Evolutionary conservation across 1,140 invertebrate genomes (phyloP).

Genomic region (Cephus cinctus): DNA sequence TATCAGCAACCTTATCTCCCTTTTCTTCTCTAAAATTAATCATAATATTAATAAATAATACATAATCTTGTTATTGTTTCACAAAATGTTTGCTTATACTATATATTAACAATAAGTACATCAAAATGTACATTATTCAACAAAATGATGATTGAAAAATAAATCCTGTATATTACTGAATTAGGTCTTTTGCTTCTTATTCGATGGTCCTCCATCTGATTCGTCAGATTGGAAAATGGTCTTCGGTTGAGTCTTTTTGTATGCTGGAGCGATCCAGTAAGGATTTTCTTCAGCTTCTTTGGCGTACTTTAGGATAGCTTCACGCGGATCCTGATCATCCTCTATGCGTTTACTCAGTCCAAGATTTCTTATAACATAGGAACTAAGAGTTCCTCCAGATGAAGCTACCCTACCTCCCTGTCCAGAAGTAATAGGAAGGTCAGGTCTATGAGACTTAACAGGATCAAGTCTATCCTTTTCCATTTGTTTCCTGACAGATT

Average conservation of each 20-base stretch:
- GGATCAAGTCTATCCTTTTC: slow-evolving; percentile 92
- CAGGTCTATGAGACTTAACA: slow-evolving; percentile 88
- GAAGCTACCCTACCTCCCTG: slow-evolving; percentile 90
- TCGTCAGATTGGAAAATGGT: slow-evolving; percentile 70
- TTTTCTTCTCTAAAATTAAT: too few species aligned
- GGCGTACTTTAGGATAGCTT: slow-evolving; percentile 95
- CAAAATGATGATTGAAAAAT: too few species aligned
- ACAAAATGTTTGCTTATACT: too few species aligned
- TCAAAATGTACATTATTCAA: too few species aligned
- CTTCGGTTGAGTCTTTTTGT: slow-evolving; percentile 80
- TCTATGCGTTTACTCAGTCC: slow-evolving; percentile 91
- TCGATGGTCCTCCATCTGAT: slow-evolving; percentile 42
- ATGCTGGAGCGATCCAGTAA: slow-evolving; percentile 93
- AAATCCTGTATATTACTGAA: too few species aligned
- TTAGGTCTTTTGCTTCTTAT: slow-evolving; percentile 56
- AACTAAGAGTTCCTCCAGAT: slow-evolving; percentile 94
- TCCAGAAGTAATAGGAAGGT: slow-evolving; percentile 88
- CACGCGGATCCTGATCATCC: slow-evolving; percentile 94
- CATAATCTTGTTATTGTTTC: too few species aligned
- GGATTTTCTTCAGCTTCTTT: slow-evolving; percentile 97
- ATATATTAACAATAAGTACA: too few species aligned
- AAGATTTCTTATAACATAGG: slow-evolving; percentile 94
- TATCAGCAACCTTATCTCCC: too few species aligned
- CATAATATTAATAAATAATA: too few species aligned
- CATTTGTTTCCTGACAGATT: slow-evolving; percentile 87